Percentiles rank a stretch among this genome's conserved stretches.
Evolutionary conservation across 2,797 vertebrate genomes (phyloP).

Genomic region (Bovichtus diacanthus): DNA sequence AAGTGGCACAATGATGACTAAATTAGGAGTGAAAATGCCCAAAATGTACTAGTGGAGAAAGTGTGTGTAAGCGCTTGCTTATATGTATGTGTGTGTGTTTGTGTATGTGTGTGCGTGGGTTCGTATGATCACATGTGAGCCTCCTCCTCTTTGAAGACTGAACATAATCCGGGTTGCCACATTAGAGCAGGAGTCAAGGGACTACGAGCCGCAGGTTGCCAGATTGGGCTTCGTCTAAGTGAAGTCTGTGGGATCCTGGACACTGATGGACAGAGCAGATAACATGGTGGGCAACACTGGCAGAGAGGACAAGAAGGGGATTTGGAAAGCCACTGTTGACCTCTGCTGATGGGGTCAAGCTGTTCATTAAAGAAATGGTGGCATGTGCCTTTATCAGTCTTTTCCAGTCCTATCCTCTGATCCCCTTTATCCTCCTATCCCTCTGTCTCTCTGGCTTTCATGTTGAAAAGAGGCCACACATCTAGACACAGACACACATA

Average conservation of each 20-base stretch:
- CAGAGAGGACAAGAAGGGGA: slow-evolving; percentile 68
- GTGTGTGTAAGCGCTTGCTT: slow-evolving; percentile 7
- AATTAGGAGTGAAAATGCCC: slow-evolving; percentile 2
- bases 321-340: slow-evolving; percentile 78
- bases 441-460: slow-evolving; percentile 74
- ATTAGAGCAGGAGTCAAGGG: slow-evolving; percentile 78
- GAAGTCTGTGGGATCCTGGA: slow-evolving; percentile 74
- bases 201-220: slow-evolving; percentile 70
- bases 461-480: slow-evolving; percentile 68
- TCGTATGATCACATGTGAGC: slow-evolving; percentile 59
- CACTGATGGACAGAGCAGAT: slow-evolving; percentile 79
- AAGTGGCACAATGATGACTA: slow-evolving; percentile 7
- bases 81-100: too few species aligned
- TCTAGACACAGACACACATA: slow-evolving; percentile 49
- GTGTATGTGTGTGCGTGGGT: slow-evolving; percentile 11
- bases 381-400: slow-evolving; percentile 79
- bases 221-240: slow-evolving; percentile 70
- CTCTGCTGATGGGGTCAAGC: slow-evolving; percentile 82
- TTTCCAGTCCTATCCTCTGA: slow-evolving; percentile 79
- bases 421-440: slow-evolving; percentile 76
- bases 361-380: slow-evolving; percentile 83
- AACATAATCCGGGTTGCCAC: slow-evolving; percentile 79
- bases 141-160: slow-evolving; percentile 67
- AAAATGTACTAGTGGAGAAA: background rate
- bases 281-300: slow-evolving; percentile 59